Percentiles rank a stretch among this genome's conserved stretches.
phyloP scores from a whole-genome alignment of 23 tunicate species.

The Trididemnum clinides region DNA sequence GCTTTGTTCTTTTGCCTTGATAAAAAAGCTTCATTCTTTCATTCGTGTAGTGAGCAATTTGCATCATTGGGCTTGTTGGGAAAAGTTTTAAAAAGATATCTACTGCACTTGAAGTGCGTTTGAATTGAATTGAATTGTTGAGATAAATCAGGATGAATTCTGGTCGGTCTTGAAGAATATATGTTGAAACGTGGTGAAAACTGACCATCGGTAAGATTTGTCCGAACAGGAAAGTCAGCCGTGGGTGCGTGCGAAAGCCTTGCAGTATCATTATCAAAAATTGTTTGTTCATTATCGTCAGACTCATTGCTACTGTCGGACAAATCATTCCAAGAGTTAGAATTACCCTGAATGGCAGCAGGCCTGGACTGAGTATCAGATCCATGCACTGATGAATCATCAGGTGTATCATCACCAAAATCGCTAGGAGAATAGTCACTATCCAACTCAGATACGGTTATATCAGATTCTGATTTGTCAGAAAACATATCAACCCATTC shows the following conservation, averaged over 20 bases:
- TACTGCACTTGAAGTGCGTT: not conserved
- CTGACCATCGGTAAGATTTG: not conserved
- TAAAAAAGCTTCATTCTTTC: not conserved
- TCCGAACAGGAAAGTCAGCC: not conserved
- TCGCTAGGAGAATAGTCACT: not conserved
- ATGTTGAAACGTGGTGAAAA: not conserved
- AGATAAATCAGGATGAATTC: not conserved
- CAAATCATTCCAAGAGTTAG: not conserved
- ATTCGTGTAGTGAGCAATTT: slow-evolving; percentile 5
- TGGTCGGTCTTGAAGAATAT: not conserved
- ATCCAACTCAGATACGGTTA: not conserved
- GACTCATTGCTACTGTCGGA: not conserved
- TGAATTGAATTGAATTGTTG: too few species aligned
- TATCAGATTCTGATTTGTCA: not conserved
- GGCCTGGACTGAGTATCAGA: not conserved
- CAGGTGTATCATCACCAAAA: not conserved
- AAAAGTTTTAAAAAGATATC: not conserved
- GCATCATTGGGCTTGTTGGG: not conserved
- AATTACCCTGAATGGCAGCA: not conserved
- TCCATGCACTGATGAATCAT: not conserved
- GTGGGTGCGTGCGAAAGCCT: not conserved
- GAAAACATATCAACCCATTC: not conserved
- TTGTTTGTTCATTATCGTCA: not conserved
- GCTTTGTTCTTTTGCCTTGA: not conserved
- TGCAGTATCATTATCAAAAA: not conserved